Base-by-base conservation (phyloP, 2,888 invertebrate genomes). In the Endotricha flammealis region DNA sequence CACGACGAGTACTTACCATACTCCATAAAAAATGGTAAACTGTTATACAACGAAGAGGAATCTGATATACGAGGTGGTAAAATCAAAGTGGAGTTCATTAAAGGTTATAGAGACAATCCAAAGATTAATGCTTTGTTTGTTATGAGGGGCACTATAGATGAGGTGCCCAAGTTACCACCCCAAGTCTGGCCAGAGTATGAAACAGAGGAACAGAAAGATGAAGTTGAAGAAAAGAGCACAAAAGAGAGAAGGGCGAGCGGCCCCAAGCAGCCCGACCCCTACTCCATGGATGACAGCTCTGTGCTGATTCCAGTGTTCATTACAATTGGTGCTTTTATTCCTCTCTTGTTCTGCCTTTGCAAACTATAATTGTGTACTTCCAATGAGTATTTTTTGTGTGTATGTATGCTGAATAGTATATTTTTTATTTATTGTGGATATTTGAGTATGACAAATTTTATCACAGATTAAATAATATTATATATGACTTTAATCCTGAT, bases 101-200 rank as follows among this genome's bases (percentile, higher is more conserved):
- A 96, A 87, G 96, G 97, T 4, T 93, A 95, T 50, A 90, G 94
- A 72, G 98, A 99, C 74, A 99, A 99, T 85, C 99, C 99, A 11
- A 99, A 99, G 88, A 94, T 98, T 27, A 99, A 99, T 89, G 98
- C 98, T 2, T 92, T 98, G 60, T 95, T 92, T 72, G 92, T 99
- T 10, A 91, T 97, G 74, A 93, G 93, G 77, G 98, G 98, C 36
- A 92, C 90, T 39, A 70, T 94, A 24, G 92, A 94, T 55, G 92
- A 94, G 68, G 90, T 95, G 48, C 95, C 95, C 12, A 91, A 92
- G 61, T 77, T 96, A 41, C 92, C 94, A 12, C 92, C 94, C 0
- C 77, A 94, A 43, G 90, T 91, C 14, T 91, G 91, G 75, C 89
- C 91, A 1, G 91, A 92, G 57, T 83, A 78, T 57, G 87, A 87